Percentiles rank a stretch among this genome's conserved stretches.
phyloP scores from a whole-genome alignment of 1,140 invertebrate genomes.

The Orius laevigatus region DNA sequence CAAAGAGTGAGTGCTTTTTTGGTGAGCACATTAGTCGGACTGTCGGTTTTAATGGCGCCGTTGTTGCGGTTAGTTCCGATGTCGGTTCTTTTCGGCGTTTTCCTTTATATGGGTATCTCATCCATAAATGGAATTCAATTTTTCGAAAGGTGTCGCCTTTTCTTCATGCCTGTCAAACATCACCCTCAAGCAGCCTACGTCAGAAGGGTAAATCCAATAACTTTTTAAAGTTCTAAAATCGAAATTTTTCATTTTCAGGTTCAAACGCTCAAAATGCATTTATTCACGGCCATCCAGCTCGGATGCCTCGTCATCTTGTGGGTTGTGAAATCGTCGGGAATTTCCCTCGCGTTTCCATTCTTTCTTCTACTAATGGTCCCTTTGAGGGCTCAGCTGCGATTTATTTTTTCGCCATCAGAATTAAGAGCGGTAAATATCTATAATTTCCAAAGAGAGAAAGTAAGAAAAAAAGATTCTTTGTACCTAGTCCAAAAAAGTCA shows the following conservation, averaged over 20 bases:
- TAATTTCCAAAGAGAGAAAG: no score
- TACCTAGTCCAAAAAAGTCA: no score
- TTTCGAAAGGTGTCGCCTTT: constrained; percentile 63
- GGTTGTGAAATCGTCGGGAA: constrained; percentile 72
- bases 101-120: constrained; percentile 91
- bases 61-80: constrained; percentile 73
- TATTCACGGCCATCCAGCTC: constrained; percentile 75
- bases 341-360: constrained; percentile 80
- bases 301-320: constrained; percentile 60
- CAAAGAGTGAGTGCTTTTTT: constrained; percentile 61
- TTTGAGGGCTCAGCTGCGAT: constrained; percentile 51
- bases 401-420: constrained; percentile 62
- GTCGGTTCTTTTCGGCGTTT: constrained; percentile 88
- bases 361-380: constrained; percentile 83
- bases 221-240: no score
- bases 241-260: constrained; percentile 39
- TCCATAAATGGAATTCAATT: constrained; percentile 84
- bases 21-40: constrained; percentile 56
- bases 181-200: constrained; percentile 72
- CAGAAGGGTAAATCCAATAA: constrained; percentile 37
- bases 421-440: constrained; percentile 52
- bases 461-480: no score
- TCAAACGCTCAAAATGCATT: constrained; percentile 78
- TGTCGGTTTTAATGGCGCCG: constrained; percentile 66
- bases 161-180: constrained; percentile 88